Evolutionary conservation across 2,113 vertebrate genomes (phyloP), one percentile per base, ranked within the genome.

Genomic region (Calonectris borealis): DNA sequence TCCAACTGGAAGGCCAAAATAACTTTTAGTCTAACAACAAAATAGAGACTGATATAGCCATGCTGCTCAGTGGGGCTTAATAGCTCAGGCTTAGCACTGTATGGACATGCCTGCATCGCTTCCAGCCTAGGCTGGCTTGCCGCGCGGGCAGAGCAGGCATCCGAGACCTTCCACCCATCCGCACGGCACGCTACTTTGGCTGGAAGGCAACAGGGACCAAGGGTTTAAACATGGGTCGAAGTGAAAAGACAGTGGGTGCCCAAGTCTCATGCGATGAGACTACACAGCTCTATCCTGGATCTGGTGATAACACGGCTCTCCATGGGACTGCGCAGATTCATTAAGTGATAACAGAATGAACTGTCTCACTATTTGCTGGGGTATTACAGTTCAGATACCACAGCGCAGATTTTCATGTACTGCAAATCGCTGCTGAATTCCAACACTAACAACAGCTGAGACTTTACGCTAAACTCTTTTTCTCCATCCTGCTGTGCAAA

Each of bases 1-100:
- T 83, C 78, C 92, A 89, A 73, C 21, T 77, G 61, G 29, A 91
- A 83, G 62, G 49, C 84, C 87, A 95, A 95, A 96, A 91, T 95
- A 96, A 76, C 86, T 90, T 69, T 15, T 8, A 65, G 44, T 40
- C 80, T 51, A 21, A 48, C 40, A 87, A n/a, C 44, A 84, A 62
- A 87, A 70, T 4, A 78, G 52, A 88, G 48, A 32, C 69, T 29
- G 81, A 66, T 16, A 68, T 0, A 92, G 60, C 81, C 55, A 11
- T 0, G 51, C 17, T 2, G 12, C 76, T 26, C 80, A 54, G 79
- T 0, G 0, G 48, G 58, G 75, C 27, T 85, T 58, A 52, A 79
- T 0, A 83, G 66, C 79, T 93, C 72, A 55, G 54, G 80, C 34
- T 79, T 31, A 65, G 93, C 54, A 14, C 54, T 48, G 70, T 6